phyloP scores from a whole-genome alignment of 2,797 vertebrate species.

The Taeniopygia guttata region DNA sequence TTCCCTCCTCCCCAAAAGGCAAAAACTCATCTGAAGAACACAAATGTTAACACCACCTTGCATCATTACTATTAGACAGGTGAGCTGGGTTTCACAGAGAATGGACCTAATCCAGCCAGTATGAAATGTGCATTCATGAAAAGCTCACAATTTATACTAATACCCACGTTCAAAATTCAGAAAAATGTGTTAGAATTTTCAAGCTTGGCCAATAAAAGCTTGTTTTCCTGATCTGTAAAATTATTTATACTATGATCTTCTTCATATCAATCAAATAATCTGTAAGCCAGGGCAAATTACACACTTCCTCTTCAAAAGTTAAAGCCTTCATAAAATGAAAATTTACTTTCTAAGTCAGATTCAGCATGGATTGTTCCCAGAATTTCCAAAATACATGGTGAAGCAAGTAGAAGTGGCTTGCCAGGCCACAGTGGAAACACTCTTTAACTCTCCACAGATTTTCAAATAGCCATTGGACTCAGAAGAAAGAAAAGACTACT shows the following conservation, averaged over 20 bases:
- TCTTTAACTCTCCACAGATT: neutral
- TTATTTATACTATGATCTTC: neutral
- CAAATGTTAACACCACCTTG: neutral
- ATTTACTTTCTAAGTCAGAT: neutral
- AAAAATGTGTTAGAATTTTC: neutral
- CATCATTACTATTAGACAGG: neutral
- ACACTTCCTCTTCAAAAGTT: neutral
- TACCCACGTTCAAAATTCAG: neutral
- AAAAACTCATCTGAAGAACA: neutral
- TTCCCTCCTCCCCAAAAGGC: fast-evolving
- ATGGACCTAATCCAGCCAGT: neutral
- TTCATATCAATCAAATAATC: neutral
- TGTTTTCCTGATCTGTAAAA: neutral
- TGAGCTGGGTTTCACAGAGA: neutral
- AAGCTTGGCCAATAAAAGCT: neutral
- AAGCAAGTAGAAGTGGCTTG: neutral
- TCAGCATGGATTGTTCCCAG: neutral
- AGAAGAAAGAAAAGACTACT: neutral
- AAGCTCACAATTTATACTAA: neutral
- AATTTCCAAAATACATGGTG: neutral
- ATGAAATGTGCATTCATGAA: neutral
- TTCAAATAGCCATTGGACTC: neutral
- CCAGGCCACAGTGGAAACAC: neutral
- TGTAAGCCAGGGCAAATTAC: neutral
- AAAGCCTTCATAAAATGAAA: neutral